These are phyloP conservation scores for Eupleurogrammus muticus DNA, from an alignment of 2,797 vertebrate genomes.

Conservation along the genomic window DNA sequence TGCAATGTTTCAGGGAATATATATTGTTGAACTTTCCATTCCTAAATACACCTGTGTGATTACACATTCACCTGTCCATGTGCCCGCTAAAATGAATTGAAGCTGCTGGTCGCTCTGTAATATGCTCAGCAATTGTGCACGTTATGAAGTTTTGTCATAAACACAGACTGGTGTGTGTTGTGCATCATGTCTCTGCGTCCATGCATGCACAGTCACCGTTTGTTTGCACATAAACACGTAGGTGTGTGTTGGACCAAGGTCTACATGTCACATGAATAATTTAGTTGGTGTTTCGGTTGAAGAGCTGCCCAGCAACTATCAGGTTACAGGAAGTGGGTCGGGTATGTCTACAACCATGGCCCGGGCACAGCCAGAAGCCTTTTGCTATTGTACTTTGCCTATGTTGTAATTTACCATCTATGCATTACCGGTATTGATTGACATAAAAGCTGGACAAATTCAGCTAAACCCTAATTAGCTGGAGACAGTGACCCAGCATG, in stretches of 20 bases:
- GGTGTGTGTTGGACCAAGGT: slow-evolving; percentile 63
- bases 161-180: slow-evolving; percentile 24
- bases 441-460: slow-evolving; percentile 75
- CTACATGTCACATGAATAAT: slow-evolving; percentile 75
- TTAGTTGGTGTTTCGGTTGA: slow-evolving; percentile 49
- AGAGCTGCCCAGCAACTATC: slow-evolving; percentile 51
- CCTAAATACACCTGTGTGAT: slow-evolving; percentile 17
- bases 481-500: slow-evolving; percentile 55
- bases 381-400: slow-evolving; percentile 55
- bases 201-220: slow-evolving; percentile 62
- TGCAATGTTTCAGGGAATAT: slow-evolving; percentile 3
- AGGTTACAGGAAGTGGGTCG: slow-evolving; percentile 72
- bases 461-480: slow-evolving; percentile 78
- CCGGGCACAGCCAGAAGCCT: slow-evolving; percentile 43
- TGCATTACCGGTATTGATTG: slow-evolving; percentile 76
- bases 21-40: slow-evolving; percentile 7
- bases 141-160: slow-evolving; percentile 18
- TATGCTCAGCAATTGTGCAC: background rate
- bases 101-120: slow-evolving; percentile 16
- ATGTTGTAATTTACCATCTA: slow-evolving; percentile 62
- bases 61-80: slow-evolving; percentile 8
- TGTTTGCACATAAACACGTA: slow-evolving; percentile 78
- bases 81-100: slow-evolving; percentile 5
- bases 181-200: slow-evolving; percentile 23
- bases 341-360: slow-evolving; percentile 39